Evolutionary conservation across 2,113 vertebrate species (phyloP).

Genomic region (Probosciger aterrimus): DNA sequence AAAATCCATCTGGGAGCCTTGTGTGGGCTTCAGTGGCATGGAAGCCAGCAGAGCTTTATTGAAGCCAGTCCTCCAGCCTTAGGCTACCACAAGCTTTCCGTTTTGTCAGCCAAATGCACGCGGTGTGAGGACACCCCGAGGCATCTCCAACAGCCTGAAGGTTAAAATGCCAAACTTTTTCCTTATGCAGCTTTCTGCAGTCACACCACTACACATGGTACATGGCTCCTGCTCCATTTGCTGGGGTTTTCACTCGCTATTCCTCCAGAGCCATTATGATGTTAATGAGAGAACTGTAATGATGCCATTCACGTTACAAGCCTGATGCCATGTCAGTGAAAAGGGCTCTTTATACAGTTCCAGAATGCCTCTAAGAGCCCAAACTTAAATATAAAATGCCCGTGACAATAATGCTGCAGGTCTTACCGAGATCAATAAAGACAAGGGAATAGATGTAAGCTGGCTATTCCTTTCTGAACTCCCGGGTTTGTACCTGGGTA

Average conservation of each 20-base stretch:
- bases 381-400: conserved; percentile 58
- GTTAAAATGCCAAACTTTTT: conserved; percentile 54
- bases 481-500: neutral
- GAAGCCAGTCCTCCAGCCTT: conserved; percentile 39
- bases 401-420: neutral
- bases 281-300: conserved; percentile 67
- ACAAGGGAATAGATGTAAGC: neutral
- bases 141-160: conserved; percentile 48
- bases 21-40: conserved; percentile 37
- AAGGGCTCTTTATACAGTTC: conserved; percentile 58
- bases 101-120: conserved; percentile 32
- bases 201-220: conserved; percentile 21
- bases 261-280: conserved; percentile 60
- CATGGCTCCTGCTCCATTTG: conserved; percentile 27
- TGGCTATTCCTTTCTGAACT: neutral
- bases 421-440: neutral
- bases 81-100: conserved; percentile 44
- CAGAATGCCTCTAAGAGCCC: conserved; percentile 41
- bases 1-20: conserved; percentile 38
- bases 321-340: conserved; percentile 52
- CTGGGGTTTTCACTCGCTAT: conserved; percentile 44
- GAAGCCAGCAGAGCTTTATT: conserved; percentile 43
- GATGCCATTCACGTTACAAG: conserved; percentile 68
- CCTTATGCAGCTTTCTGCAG: neutral
- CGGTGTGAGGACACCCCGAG: conserved; percentile 20